Percentiles rank a stretch among this genome's conserved stretches.
Evolutionary conservation across 2,113 vertebrate genomes (phyloP).

Genomic region (Phaethornis superciliosus): DNA sequence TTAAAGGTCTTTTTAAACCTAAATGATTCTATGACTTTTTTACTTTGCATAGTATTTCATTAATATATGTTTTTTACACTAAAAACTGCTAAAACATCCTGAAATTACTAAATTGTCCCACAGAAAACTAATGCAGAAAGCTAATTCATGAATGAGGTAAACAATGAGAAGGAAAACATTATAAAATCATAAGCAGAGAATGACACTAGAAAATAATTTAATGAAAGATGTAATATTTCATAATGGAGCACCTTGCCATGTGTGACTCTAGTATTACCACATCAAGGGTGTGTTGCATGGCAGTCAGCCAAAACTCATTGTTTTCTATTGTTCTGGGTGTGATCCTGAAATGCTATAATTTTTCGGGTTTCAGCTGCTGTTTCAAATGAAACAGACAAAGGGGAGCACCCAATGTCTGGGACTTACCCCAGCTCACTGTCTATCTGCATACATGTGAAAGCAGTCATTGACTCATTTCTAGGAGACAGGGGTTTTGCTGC

Average conservation of each 20-base stretch:
- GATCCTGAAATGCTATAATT: neutral
- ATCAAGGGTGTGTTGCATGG: neutral
- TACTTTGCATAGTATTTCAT: neutral
- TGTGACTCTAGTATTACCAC: slow-evolving; percentile 33
- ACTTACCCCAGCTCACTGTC: neutral
- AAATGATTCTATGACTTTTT: neutral
- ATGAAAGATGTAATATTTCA: slow-evolving; percentile 22
- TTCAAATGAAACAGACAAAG: neutral
- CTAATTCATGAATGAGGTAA: slow-evolving; percentile 10
- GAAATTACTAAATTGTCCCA: neutral
- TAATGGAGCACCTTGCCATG: slow-evolving; percentile 48
- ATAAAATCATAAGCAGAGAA: neutral
- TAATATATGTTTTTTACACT: neutral
- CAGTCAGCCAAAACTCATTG: neutral
- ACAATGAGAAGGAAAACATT: neutral
- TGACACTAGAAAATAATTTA: neutral
- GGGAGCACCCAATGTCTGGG: neutral
- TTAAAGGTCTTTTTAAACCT: neutral
- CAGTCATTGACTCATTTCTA: neutral
- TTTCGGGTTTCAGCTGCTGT: neutral
- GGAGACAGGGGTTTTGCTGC: neutral
- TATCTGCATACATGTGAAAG: neutral
- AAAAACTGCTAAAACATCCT: neutral
- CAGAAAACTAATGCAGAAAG: neutral
- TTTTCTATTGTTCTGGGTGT: slow-evolving; percentile 1